Evolutionary conservation across 2,113 vertebrate species (phyloP).

Genomic region (Psammodynastes pulverulentus): DNA sequence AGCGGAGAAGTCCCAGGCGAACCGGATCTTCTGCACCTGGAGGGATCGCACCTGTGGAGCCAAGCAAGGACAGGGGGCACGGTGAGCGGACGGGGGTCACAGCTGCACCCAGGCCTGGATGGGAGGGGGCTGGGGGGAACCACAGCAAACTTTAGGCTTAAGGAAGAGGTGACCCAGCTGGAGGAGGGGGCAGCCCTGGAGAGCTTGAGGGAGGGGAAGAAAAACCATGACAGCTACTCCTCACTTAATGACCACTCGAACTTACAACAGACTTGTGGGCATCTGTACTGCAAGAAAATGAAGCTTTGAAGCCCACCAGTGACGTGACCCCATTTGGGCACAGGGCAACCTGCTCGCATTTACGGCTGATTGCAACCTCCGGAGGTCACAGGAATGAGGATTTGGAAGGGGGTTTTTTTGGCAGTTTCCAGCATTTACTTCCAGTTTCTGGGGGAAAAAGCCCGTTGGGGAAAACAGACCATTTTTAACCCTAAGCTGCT

Average conservation of each 20-base stretch:
- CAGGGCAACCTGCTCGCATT: background rate
- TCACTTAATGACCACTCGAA: background rate
- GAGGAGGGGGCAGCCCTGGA: background rate
- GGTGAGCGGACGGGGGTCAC: background rate
- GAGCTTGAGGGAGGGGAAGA: background rate
- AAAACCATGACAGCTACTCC: background rate
- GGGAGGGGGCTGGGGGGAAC: fast-evolving
- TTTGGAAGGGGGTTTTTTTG: background rate
- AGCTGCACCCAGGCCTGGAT: fast-evolving
- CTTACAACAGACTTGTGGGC: background rate
- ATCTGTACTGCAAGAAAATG: background rate
- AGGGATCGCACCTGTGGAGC: constrained; percentile 71
- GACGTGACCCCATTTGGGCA: background rate
- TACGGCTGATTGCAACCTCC: background rate
- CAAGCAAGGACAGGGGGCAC: constrained; percentile 14
- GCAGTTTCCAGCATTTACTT: background rate
- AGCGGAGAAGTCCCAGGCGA: constrained; percentile 71
- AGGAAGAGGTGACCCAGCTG: background rate
- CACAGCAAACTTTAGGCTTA: background rate
- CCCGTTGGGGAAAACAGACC: background rate
- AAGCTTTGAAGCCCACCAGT: background rate
- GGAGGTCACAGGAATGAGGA: background rate
- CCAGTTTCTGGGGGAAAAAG: background rate
- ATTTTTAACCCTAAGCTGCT: background rate
- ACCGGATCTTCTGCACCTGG: constrained; percentile 75